Evolutionary conservation across 2,888 invertebrate genomes (phyloP), one percentile per base, ranked within the genome.

Genomic region (Hypomecis punctinalis): DNA sequence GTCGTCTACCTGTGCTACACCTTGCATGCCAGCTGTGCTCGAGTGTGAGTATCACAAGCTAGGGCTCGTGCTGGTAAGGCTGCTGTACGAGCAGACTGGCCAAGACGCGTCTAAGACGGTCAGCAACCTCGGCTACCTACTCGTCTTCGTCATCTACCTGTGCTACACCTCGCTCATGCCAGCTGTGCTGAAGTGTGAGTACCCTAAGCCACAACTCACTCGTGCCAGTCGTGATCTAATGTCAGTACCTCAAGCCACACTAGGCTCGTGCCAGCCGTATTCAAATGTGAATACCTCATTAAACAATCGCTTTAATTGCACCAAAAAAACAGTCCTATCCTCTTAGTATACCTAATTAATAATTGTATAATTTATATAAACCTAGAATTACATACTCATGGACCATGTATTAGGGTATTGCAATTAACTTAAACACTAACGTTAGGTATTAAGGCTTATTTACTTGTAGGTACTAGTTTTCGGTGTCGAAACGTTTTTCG

Each of bases 161-260:
- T 94, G 94, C 83, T 97, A 97, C 80, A 97, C 97, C 0, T 95
- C 96, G 0, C 93, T 97, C 78, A 97, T 97, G 96, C 97, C 97
- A 0, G 96, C 96, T 5, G 95, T 97, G 13, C 91, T 97, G 11
- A 95, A 94, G 89, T 97, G 96, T 96, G 91, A 94, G 95, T 9
- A 3, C 23, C 84, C 90, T 97, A 10, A 94, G 94, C 83, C 97
- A 97, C 80, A 97, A 97, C 0, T 95, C 96, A 0, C 93, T 97
- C 78, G 97, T 97, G 96, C 97, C 97, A 0, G 96, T 96, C 5
- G 95, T 97, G 11, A 91, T 97, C n/a, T 95, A 94, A 89, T 97
- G 96, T 96, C 91, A 94, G 95, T 90, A 57, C 36, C 35, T 6
- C 6, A 8, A 11, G 94, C 83, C 97, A 97, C 80, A 97, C 97